A percentile compares a stretch with the other conserved stretches of the same genome.
These are phyloP conservation scores for Furcifer pardalis DNA, from an alignment of 2,797 vertebrate genomes.

Conservation along the genomic window DNA sequence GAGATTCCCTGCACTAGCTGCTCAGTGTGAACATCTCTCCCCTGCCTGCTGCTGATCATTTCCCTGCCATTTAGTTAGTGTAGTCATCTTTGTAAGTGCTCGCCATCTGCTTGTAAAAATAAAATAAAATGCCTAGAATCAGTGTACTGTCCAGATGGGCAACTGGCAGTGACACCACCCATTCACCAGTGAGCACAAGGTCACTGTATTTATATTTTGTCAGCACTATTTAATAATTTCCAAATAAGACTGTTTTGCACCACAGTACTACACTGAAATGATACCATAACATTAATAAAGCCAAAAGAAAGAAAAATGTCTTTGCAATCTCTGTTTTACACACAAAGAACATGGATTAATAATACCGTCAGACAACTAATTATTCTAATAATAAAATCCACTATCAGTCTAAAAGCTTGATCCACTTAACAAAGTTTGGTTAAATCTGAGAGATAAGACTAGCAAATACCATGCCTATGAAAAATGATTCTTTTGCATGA, in stretches of 20 bases:
- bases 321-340: conserved; percentile 30
- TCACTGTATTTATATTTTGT: not conserved
- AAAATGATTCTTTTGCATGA: conserved; percentile 37
- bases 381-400: conserved; percentile 13
- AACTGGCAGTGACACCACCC: not conserved
- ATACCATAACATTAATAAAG: not conserved
- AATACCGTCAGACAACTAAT: not conserved
- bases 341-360: not conserved
- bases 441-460: conserved; percentile 46
- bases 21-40: not conserved
- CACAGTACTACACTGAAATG: not conserved
- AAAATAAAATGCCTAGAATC: not conserved
- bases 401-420: conserved; percentile 10
- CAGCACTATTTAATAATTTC: not conserved
- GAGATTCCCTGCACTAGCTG: too few relatives aligned
- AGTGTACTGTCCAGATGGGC: not conserved
- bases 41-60: not conserved
- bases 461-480: conserved; percentile 24
- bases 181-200: not conserved
- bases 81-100: not conserved
- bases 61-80: not conserved
- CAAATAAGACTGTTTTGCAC: not conserved
- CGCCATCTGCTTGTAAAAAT: conserved; percentile 1
- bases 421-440: conserved; percentile 45
- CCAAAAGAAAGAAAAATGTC: conserved; percentile 24